Base-by-base conservation (phyloP, 2,797 vertebrate genomes). In the Gadopsis bispinosus region DNA sequence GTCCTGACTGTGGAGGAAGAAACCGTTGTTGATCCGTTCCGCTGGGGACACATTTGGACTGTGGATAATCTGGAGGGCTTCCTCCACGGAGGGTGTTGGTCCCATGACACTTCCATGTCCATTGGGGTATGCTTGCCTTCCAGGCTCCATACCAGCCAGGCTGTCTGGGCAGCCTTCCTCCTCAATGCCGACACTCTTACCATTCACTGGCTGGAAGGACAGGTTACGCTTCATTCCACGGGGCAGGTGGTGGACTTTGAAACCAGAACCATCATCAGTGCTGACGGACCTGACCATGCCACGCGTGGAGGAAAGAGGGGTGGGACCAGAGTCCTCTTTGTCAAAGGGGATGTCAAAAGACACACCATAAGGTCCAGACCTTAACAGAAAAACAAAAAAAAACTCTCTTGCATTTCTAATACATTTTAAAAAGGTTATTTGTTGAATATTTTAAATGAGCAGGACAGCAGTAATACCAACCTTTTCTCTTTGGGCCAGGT, bases 401-500 rank as follows among this genome's bases (percentile, higher is more conserved):
- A 47, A 37, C 1, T 39, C 65, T 33, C 64, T 17, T 39, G 7
- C 41, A 19, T 29, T 33, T 22, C 17, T 13, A 39, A 31, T n/a
- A 55, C 29, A 43, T 45, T 60, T 1, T 0, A 31, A 41, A 41
- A 80, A 51, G 0, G 3, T 20, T 65, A 68, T 63, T 56, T 64
- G 17, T 13, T 22, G 3, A 3, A 63, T 63, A 11, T 47, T 77
- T 66, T 3, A 41, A 48, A 29, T 45, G 7, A 67, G 35, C 20
- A 26, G 7, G 2, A 66, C 4, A 3, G 45, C 2, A 41, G 8
- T 33, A 48, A 71, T n/a, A 73, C 79, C 14, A 22, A 98, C 98
- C 97, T 95, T 93, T 98, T 99, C 83, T 99, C 98, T 95, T 99
- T 99, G 69, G 97, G 98, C 98, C 98, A 99, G 0, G 98, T 99